Evolutionary conservation across 2,888 invertebrate genomes (phyloP).

Genomic region (Erynnis tages): DNA sequence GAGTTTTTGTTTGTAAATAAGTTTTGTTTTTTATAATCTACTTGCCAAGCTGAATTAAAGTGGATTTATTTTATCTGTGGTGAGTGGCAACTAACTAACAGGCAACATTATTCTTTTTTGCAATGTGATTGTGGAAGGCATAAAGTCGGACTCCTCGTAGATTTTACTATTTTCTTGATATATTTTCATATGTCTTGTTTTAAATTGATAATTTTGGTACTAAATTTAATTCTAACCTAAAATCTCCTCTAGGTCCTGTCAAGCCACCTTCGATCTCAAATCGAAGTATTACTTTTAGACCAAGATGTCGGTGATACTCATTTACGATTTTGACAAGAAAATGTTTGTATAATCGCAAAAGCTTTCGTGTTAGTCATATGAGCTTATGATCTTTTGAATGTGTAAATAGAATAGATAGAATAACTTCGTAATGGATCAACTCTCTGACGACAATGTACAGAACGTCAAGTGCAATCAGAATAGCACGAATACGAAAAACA

Average conservation of each 20-base stretch:
- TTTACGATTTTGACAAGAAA: constrained; percentile 73
- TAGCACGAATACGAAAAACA: constrained; percentile 66
- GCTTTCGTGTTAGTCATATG: constrained; percentile 55
- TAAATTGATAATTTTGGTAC: constrained; percentile 44
- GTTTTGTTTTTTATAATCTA: too few relatives aligned
- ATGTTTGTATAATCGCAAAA: constrained; percentile 62
- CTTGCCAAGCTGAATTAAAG: too few relatives aligned
- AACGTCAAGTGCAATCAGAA: constrained; percentile 70
- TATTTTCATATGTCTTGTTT: constrained; percentile 57
- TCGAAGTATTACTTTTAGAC: constrained; percentile 54
- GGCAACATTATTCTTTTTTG: constrained; percentile 53
- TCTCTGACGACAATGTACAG: constrained; percentile 65
- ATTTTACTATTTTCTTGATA: constrained; percentile 52
- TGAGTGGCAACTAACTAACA: not conserved
- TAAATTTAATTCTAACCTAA: constrained; percentile 42
- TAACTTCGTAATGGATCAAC: constrained; percentile 68
- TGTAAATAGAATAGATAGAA: constrained; percentile 72
- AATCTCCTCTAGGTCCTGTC: constrained; percentile 43
- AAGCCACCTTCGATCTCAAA: constrained; percentile 43
- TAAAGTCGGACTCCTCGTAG: constrained; percentile 49
- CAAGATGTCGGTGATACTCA: constrained; percentile 79
- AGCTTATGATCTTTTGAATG: constrained; percentile 65
- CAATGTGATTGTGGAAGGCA: constrained; percentile 72
- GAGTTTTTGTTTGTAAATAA: too few relatives aligned
- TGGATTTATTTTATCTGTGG: constrained; percentile 4